Percentiles rank a stretch among this genome's conserved stretches.
phyloP scores from a whole-genome alignment of 2,113 vertebrate species.

The Axis porcinus region DNA sequence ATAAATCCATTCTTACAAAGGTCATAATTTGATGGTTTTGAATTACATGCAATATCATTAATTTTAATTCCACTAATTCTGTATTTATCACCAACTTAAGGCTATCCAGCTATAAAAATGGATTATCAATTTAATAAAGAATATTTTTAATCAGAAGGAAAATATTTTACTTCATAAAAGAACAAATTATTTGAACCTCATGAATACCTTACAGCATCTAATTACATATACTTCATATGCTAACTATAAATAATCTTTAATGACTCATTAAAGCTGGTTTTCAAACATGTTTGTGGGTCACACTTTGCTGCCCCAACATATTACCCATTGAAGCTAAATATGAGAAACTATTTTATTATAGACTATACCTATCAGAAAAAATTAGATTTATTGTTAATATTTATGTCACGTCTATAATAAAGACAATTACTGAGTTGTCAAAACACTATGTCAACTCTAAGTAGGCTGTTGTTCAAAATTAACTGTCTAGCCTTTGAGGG shows the following conservation, averaged over 20 bases:
- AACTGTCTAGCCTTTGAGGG: neutral
- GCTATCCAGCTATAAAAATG: neutral
- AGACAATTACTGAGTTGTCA: neutral
- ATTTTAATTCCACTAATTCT: neutral
- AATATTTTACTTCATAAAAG: neutral
- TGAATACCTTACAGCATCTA: neutral
- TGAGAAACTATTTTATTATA: neutral
- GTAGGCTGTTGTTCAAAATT: neutral
- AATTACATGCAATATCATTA: conserved; percentile 30
- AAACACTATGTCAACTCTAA: neutral
- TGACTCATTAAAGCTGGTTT: neutral
- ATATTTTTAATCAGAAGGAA: neutral
- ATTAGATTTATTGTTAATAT: neutral
- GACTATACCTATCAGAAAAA: neutral
- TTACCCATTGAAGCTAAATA: neutral
- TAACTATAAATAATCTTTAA: neutral
- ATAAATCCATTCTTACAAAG: conserved; percentile 13
- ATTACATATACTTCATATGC: neutral
- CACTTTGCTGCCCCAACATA: neutral
- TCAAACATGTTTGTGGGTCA: neutral
- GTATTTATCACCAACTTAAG: neutral
- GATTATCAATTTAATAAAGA: neutral
- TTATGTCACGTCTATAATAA: neutral
- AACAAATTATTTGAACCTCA: neutral
- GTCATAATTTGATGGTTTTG: neutral